Evolutionary conservation across 2,797 vertebrate species (phyloP), one percentile per base, ranked within the genome.

Genomic region (Gephyroberyx darwinii): DNA sequence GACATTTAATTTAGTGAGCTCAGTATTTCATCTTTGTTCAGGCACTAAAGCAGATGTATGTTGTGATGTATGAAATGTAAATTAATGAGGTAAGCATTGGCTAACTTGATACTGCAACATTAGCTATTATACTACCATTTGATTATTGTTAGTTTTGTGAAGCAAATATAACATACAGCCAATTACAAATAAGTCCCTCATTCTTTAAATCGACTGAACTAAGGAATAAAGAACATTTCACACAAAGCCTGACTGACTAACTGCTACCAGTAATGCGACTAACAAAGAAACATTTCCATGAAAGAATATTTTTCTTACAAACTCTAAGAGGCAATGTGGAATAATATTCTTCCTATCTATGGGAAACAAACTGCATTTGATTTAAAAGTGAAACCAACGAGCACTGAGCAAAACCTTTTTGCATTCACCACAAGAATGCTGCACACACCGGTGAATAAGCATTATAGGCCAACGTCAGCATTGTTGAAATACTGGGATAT

Each of bases 381-480:
- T 62, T 22, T 19, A 26, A 26, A 55, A 39, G 22, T 58, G 39
- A 70, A 66, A 66, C 37, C 59, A 56, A 54, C 51, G 7, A 6
- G 45, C 5, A 20, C 8, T 48, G 35, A 52, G 4, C 16, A 20
- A 43, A 51, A 26, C 30, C 58, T 61, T 55, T 63, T 14, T 61
- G 22, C 31, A 8, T 52, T 65, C 17, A 65, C n/a, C 53, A 56
- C 58, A 52, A 67, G 26, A 54, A 22, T 17, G 65, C 54, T n/a
- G 19, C 1, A 35, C 4, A 22, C 31, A 50, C 19, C 14, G 0
- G 41, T 35, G 35, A 66, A 37, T 26, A 13, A 56, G 19, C 31
- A 41, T 17, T 33, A 67, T 37, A 71, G 9, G 22, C 35, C 30
- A 63, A 52, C 10, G 14, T 5, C n/a, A 66, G 17, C 26, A 17